Conservation (phyloP, 2,797 vertebrate species). For the Arctocebus calabarensis region DNA sequence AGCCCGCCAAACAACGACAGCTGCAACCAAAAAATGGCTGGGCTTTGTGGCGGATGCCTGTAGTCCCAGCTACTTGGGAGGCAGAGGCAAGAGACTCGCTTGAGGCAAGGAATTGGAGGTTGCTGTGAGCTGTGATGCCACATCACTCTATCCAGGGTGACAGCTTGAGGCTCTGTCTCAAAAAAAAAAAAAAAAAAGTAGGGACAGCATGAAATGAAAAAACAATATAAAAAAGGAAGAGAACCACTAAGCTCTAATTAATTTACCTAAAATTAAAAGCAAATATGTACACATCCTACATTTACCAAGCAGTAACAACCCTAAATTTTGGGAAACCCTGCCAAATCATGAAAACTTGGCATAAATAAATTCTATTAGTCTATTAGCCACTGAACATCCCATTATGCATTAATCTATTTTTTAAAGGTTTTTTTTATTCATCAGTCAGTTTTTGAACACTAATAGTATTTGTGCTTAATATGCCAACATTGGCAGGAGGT, state of each 20-base stretch:
- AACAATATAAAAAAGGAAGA: background rate
- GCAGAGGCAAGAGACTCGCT: no score
- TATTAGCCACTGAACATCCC: background rate
- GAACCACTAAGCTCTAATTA: background rate
- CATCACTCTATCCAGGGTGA: no score
- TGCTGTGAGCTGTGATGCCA: no score
- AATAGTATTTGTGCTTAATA: background rate
- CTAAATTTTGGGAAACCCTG: slow-evolving; percentile 9
- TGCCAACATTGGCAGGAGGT: background rate
- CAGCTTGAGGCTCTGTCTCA: no score
- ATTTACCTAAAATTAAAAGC: slow-evolving; percentile 29
- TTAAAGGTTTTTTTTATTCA: background rate
- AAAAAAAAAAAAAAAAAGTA: background rate
- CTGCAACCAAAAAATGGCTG: no score
- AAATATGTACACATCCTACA: background rate
- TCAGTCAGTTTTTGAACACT: slow-evolving; percentile 52
- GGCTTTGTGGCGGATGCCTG: no score
- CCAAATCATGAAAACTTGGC: background rate
- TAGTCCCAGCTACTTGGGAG: no score
- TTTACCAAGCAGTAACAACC: slow-evolving; percentile 18
- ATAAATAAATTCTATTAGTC: background rate
- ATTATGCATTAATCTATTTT: background rate
- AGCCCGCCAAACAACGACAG: no score
- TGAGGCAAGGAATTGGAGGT: no score
- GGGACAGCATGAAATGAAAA: background rate